phyloP scores from a whole-genome alignment of 2,888 invertebrate genomes.

The Cheilosia impressa region DNA sequence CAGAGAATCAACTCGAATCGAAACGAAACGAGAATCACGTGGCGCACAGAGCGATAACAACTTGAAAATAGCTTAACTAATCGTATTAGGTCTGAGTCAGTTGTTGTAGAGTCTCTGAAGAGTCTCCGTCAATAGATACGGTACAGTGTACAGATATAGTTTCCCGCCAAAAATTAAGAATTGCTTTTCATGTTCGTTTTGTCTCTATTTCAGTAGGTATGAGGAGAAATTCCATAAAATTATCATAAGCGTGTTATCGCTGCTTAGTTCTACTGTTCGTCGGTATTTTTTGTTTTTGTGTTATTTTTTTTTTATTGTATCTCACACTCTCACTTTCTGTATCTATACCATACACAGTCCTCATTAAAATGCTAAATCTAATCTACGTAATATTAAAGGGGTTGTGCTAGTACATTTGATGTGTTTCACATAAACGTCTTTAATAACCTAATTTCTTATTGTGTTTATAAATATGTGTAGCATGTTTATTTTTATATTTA shows the following conservation, averaged over 20 bases:
- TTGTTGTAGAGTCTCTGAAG: background rate
- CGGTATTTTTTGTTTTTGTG: background rate
- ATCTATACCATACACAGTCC: background rate
- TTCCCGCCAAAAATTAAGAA: constrained; percentile 64
- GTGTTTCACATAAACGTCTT: constrained; percentile 53
- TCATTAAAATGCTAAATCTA: constrained; percentile 47
- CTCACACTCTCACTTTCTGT: constrained; percentile 61
- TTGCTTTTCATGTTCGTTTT: constrained; percentile 9
- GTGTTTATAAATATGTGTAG: constrained; percentile 40
- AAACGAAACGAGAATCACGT: constrained; percentile 56
- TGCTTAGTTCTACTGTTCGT: constrained; percentile 14
- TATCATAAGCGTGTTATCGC: constrained; percentile 54
- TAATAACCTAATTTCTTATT: constrained; percentile 28
- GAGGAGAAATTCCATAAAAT: constrained; percentile 50
- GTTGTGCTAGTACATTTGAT: constrained; percentile 74
- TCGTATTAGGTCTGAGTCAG: constrained; percentile 46
- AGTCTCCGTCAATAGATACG: background rate
- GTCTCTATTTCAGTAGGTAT: constrained; percentile 17
- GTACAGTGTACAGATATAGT: constrained; percentile 9
- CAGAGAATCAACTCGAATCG: constrained; percentile 17
- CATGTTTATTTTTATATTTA: constrained; percentile 19
- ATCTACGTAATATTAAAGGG: constrained; percentile 43
- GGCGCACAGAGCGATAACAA: constrained; percentile 66
- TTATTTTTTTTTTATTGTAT: constrained; percentile 64
- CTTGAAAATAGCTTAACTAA: constrained; percentile 60